Evolutionary conservation across 2,888 invertebrate species (phyloP).

Genomic region (Sympetrum striolatum): DNA sequence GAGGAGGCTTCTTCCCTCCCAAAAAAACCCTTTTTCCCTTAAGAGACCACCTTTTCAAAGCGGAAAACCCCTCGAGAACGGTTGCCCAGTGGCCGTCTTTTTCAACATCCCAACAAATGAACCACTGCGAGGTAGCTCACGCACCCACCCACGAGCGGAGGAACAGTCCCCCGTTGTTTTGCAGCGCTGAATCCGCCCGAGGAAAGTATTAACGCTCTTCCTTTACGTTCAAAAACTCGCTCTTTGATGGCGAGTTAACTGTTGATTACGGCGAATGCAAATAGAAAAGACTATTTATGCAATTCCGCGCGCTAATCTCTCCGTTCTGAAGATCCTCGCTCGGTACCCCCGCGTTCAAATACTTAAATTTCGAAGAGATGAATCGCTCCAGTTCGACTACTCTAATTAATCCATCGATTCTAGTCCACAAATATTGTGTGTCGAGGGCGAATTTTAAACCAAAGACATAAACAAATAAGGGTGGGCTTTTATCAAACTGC

Average conservation of each 20-base stretch:
- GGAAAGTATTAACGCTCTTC: too few species aligned
- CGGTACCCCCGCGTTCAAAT: too few species aligned
- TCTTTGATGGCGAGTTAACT: too few species aligned
- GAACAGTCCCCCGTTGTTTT: not conserved
- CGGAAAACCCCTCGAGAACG: not conserved
- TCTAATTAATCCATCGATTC: not conserved
- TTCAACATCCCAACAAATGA: constrained; percentile 11
- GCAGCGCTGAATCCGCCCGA: not conserved
- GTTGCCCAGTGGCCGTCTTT: constrained; percentile 2
- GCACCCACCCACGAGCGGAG: not conserved
- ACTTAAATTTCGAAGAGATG: too few species aligned
- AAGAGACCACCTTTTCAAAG: not conserved
- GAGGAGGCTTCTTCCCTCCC: not conserved
- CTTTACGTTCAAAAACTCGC: too few species aligned
- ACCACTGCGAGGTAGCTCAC: not conserved
- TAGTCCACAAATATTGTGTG: not conserved
- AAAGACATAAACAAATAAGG: not conserved
- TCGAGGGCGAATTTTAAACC: not conserved
- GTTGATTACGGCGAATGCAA: too few species aligned
- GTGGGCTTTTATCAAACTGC: not conserved
- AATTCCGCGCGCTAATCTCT: too few species aligned
- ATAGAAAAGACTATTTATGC: too few species aligned
- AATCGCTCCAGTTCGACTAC: too few species aligned
- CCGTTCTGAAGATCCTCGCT: too few species aligned
- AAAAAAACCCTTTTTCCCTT: not conserved